phyloP scores from a whole-genome alignment of 1,140 invertebrate genomes.

The Microvelia longipes region DNA sequence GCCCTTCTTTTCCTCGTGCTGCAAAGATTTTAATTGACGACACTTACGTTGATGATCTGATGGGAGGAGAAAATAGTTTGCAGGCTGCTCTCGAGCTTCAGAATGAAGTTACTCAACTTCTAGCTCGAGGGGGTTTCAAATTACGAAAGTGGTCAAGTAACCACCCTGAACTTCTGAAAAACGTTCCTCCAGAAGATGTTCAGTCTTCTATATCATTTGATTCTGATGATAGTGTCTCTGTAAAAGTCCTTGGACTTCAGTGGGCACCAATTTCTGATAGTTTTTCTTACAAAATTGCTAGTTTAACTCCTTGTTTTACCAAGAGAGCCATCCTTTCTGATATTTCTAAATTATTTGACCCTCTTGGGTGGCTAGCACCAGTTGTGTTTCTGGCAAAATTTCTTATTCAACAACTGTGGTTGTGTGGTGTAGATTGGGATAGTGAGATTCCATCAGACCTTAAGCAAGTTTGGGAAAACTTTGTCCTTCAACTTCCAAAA shows the following conservation, averaged over 20 bases:
- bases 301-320: not conserved
- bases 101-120: slow-evolving; percentile 11
- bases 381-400: not conserved
- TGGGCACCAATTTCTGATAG: not conserved
- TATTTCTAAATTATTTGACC: slow-evolving; percentile 1
- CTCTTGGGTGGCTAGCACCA: not conserved
- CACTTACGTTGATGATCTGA: slow-evolving; percentile 34
- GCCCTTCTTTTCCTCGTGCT: slow-evolving; percentile 18
- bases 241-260: slow-evolving; percentile 1
- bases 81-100: slow-evolving; percentile 16
- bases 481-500: not conserved
- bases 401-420: not conserved
- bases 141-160: slow-evolving; percentile 16
- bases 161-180: not conserved
- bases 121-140: slow-evolving; percentile 13
- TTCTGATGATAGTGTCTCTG: not conserved
- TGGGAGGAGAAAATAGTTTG: slow-evolving; percentile 23
- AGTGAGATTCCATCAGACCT: not conserved
- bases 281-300: not conserved
- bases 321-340: not conserved
- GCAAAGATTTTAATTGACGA: slow-evolving; percentile 22
- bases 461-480: not conserved
- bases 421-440: not conserved
- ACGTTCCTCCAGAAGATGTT: not conserved
- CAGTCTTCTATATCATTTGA: not conserved